Conservation (phyloP, 1,140 invertebrate genomes). For the Oscheius sp. region DNA sequence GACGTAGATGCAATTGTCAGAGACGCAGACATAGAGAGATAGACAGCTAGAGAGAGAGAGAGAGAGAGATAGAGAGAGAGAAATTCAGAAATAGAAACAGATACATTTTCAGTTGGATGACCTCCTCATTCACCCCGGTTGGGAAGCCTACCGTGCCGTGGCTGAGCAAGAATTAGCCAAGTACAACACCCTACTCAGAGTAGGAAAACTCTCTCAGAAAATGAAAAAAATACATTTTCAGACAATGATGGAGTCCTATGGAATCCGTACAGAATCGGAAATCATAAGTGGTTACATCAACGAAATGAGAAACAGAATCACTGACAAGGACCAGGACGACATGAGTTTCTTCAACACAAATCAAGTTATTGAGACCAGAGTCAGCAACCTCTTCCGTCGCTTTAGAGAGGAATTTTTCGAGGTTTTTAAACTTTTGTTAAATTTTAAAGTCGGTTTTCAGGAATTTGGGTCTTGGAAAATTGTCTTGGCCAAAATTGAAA, state of each 20-base stretch:
- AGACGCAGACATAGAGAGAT: background rate
- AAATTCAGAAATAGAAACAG: background rate
- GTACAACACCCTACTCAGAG: conserved; percentile 37
- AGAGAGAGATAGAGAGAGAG: background rate
- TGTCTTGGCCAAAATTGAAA: background rate
- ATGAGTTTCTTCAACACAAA: conserved; percentile 33
- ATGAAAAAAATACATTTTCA: background rate
- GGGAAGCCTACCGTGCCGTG: conserved; percentile 32
- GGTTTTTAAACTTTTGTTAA: background rate
- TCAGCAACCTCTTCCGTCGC: conserved; percentile 7
- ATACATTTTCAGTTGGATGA: conserved; percentile 33
- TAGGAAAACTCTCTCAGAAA: background rate
- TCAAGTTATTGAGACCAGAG: conserved; percentile 34
- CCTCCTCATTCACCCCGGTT: conserved; percentile 29
- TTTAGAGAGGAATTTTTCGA: conserved; percentile 35
- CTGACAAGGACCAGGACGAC: conserved; percentile 38
- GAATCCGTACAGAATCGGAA: conserved; percentile 44
- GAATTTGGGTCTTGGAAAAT: conserved; percentile 15
- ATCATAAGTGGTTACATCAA: conserved; percentile 42
- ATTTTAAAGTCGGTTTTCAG: conserved; percentile 11
- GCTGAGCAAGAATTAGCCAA: conserved; percentile 21
- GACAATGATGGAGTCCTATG: conserved; percentile 39
- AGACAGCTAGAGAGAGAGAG: background rate
- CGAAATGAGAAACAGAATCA: conserved; percentile 31
- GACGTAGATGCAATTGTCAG: background rate